Percentiles rank a stretch among this genome's conserved stretches.
Evolutionary conservation across 2,888 invertebrate species (phyloP).

Genomic region (Campoplex capitator): DNA sequence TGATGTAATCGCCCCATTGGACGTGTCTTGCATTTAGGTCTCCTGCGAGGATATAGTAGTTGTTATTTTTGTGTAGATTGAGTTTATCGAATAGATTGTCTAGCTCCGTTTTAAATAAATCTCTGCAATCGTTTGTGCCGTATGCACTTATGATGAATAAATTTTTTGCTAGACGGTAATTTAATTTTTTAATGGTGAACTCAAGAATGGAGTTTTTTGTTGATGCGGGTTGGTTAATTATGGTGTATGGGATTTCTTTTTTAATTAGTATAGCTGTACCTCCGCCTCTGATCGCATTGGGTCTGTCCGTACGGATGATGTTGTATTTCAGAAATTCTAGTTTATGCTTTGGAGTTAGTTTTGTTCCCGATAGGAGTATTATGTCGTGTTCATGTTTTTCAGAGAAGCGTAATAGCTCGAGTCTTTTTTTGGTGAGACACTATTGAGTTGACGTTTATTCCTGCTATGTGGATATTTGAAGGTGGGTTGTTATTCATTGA

Average conservation of each 20-base stretch:
- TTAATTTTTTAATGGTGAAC: not conserved
- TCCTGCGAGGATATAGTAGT: slow-evolving; percentile 37
- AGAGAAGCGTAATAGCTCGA: slow-evolving; percentile 31
- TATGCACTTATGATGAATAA: no score
- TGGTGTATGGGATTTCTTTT: not conserved
- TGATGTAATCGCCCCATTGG: no score
- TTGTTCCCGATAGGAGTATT: slow-evolving; percentile 59
- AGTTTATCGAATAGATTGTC: no score
- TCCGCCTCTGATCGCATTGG: not conserved
- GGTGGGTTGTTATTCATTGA: not conserved
- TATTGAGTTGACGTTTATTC: no score
- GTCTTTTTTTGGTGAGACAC: slow-evolving; percentile 53
- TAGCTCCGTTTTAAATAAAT: no score
- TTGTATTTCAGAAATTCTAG: not conserved
- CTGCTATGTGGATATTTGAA: slow-evolving; percentile 24
- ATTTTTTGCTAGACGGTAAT: no score
- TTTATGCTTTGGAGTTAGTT: slow-evolving; percentile 5
- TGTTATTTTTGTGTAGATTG: no score
- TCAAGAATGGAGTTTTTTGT: not conserved
- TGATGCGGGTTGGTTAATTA: not conserved
- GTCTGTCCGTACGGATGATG: no score
- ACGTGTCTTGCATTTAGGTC: no score
- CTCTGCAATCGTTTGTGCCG: no score
- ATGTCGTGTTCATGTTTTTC: slow-evolving; percentile 41
- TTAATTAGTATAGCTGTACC: slow-evolving; percentile 20